These are phyloP conservation scores for Mionectes macconnelli DNA, from an alignment of 2,113 vertebrate species.

Conservation along the genomic window DNA sequence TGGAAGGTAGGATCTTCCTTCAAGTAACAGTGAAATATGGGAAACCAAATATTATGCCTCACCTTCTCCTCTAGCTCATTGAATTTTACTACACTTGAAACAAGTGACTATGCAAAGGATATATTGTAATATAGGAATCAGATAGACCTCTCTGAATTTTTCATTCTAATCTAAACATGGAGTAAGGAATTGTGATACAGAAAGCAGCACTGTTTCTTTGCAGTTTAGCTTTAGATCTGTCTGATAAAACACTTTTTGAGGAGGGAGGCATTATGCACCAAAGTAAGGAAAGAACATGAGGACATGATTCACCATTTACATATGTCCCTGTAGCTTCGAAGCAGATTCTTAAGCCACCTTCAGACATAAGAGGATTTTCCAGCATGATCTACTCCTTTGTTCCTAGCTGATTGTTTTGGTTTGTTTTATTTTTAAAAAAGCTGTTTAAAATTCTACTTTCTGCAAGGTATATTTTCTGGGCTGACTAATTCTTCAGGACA, in stretches of 20 bases:
- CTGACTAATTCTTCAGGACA: background rate
- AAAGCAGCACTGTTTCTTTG: background rate
- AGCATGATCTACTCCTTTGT: background rate
- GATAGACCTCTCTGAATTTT: background rate
- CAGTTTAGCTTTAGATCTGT: background rate
- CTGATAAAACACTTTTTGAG: background rate
- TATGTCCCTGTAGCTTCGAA: background rate
- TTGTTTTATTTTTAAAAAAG: background rate
- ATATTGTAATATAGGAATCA: background rate
- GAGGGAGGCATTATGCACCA: background rate
- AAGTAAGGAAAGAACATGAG: background rate
- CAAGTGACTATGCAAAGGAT: background rate
- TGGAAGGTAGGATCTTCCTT: background rate
- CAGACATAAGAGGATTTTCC: background rate
- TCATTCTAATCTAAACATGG: background rate
- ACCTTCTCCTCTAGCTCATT: background rate
- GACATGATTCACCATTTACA: background rate
- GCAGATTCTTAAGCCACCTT: background rate
- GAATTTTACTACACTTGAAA: background rate
- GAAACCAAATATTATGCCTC: background rate
- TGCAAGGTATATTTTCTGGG: background rate
- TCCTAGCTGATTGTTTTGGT: background rate
- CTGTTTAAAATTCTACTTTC: background rate
- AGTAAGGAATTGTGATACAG: fast-evolving
- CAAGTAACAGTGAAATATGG: background rate